Base-by-base conservation (phyloP, 2,888 invertebrate genomes). In the Cryptophagus acutangulus region DNA sequence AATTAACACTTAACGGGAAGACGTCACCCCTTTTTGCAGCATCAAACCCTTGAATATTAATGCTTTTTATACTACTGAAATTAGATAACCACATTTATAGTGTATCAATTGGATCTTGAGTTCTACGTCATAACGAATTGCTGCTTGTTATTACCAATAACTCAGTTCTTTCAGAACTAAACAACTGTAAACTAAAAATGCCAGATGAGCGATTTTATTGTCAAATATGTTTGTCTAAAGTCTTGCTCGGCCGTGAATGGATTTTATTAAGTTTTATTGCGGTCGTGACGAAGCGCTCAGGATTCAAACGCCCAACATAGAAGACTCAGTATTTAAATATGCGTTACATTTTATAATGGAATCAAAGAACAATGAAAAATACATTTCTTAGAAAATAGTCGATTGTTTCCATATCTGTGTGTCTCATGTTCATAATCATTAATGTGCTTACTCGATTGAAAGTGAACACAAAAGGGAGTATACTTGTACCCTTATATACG, bases 401-500 rank as follows among this genome's bases (percentile, higher is more conserved):
- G n/a, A 48, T 49, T 42, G 41, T 44, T 24, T 46, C 13, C 49
- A 54, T 50, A 45, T 52, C 52, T 52, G 48, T 48, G 51, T 47
- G 46, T 45, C 41, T 31, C 25, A n/a, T n/a, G n/a, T n/a, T n/a
- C 41, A 51, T 43, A 47, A 41, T 34, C 41, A 38, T 48, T 54
- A 52, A 55, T 56, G 54, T 49, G 49, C 52, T 56, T 52, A 43
- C 41, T 31, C 45, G 48, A 51, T 54, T 55, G 52, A 52, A 54
- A 54, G 49, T 53, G 52, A 55, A 51, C 51, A 52, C 50, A 53
- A 52, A 49, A 49, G 48, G 47, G 45, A 42, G 46, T n/a, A n/a
- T 48, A 40, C 39, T 43, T 43, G 39, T 45, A 42, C 48, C 42
- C 38, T 40, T 48, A 38, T n/a, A n/a, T n/a, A n/a, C 40, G 38